Evolutionary conservation across 2,797 vertebrate species (phyloP).

Genomic region (Lophotriccus pileatus): DNA sequence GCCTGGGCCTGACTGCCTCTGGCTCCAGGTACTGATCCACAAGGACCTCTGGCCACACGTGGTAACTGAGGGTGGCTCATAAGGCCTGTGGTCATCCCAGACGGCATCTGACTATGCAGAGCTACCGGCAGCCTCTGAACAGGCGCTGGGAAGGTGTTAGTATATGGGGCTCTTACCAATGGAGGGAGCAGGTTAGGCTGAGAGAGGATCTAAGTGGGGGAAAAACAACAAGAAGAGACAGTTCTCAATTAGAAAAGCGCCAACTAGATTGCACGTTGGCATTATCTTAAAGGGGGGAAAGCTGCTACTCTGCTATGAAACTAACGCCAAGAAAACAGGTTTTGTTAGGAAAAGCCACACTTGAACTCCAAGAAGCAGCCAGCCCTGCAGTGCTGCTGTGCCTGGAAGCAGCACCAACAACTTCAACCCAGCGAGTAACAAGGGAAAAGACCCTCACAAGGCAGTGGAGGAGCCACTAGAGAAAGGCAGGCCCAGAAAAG

Average conservation of each 20-base stretch:
- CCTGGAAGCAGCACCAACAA: not conserved
- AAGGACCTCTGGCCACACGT: slow-evolving; percentile 84
- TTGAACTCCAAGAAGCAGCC: not conserved
- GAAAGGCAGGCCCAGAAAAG: not conserved
- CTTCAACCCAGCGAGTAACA: not conserved
- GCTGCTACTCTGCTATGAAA: slow-evolving; percentile 26
- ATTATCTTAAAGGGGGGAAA: slow-evolving; percentile 43
- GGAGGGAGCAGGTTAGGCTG: slow-evolving; percentile 96
- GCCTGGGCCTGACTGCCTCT: slow-evolving; percentile 86
- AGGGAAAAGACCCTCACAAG: not conserved
- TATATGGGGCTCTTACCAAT: slow-evolving; percentile 90
- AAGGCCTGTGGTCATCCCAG: slow-evolving; percentile 89
- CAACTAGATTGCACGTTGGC: slow-evolving; percentile 60
- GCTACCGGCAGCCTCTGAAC: slow-evolving; percentile 91
- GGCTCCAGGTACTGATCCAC: slow-evolving; percentile 83
- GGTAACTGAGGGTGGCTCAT: slow-evolving; percentile 91
- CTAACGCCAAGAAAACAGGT: not conserved
- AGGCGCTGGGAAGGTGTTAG: slow-evolving; percentile 90
- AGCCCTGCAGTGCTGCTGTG: not conserved
- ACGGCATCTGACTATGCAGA: slow-evolving; percentile 81
- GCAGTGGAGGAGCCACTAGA: not conserved
- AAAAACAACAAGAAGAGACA: slow-evolving; percentile 77
- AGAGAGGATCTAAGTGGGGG: slow-evolving; percentile 87
- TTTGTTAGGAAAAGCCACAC: not conserved
- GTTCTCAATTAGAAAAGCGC: slow-evolving; percentile 72